Evolutionary conservation across 2,113 vertebrate genomes (phyloP).

Genomic region (Oncorhynchus nerka): DNA sequence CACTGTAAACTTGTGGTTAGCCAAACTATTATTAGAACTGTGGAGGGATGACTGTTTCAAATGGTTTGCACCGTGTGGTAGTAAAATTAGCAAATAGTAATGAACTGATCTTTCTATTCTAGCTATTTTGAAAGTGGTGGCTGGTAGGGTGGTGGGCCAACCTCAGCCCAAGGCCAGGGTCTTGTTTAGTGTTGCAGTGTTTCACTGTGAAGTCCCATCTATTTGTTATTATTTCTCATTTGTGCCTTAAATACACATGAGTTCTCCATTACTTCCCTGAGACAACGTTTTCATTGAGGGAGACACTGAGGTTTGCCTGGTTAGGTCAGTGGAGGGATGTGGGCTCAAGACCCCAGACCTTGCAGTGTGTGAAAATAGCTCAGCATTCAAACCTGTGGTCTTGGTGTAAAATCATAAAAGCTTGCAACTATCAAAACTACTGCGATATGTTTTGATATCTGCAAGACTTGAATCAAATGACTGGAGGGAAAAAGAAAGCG

Average conservation of each 20-base stretch:
- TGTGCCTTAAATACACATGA: conserved; percentile 62
- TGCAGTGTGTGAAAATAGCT: conserved; percentile 75
- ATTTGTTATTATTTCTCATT: conserved; percentile 59
- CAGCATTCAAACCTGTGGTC: conserved; percentile 65
- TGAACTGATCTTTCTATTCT: conserved; percentile 27
- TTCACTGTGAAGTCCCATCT: conserved; percentile 20
- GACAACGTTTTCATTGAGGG: conserved; percentile 68
- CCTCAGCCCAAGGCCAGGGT: conserved; percentile 31
- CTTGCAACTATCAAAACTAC: conserved; percentile 57
- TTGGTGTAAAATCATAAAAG: conserved; percentile 62
- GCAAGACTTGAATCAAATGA: conserved; percentile 50
- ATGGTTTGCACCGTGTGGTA: conserved; percentile 39
- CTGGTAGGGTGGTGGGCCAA: background rate
- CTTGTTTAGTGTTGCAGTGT: conserved; percentile 23
- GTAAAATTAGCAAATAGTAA: conserved; percentile 28
- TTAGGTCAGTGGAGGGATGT: conserved; percentile 69
- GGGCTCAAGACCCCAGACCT: conserved; percentile 66
- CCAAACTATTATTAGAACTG: conserved; percentile 55
- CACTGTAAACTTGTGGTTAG: conserved; percentile 48
- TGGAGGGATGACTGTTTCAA: conserved; percentile 44
- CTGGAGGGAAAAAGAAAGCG: conserved; percentile 54
- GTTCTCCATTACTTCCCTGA: conserved; percentile 54
- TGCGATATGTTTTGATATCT: conserved; percentile 60
- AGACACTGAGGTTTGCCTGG: conserved; percentile 64
- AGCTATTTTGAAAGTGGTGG: conserved; percentile 37